Evolutionary conservation across 2,888 invertebrate genomes (phyloP).

Genomic region (Luperina nickerlii): DNA sequence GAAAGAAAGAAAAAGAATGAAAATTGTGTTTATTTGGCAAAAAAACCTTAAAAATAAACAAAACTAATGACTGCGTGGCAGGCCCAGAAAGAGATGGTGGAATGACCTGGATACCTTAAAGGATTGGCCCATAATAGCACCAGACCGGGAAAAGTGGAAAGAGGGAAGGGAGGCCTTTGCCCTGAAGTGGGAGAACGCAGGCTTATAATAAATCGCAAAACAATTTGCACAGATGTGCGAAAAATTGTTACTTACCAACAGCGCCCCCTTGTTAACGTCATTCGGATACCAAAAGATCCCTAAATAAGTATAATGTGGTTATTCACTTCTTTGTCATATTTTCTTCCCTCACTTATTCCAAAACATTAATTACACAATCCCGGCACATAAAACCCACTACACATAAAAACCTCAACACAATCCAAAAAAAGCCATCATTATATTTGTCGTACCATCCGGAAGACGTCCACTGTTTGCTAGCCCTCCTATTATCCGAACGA

Average conservation of each 20-base stretch:
- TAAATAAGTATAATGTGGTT: not conserved
- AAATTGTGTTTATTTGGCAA: too few relatives aligned
- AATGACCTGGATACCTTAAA: not conserved
- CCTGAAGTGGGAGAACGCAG: too few relatives aligned
- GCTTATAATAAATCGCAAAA: too few relatives aligned
- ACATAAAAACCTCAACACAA: slow-evolving; percentile 1
- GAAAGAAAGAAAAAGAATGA: too few relatives aligned
- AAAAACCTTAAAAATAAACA: too few relatives aligned
- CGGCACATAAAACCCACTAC: slow-evolving; percentile 1
- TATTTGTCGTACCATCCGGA: slow-evolving; percentile 34
- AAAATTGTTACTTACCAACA: not conserved
- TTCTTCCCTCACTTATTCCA: not conserved
- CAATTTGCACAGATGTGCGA: not conserved
- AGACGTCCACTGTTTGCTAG: slow-evolving; percentile 10
- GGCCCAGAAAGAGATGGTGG: not conserved
- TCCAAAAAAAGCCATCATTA: slow-evolving; percentile 25
- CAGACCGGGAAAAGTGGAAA: not conserved
- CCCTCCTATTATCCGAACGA: slow-evolving; percentile 33
- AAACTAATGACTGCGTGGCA: not conserved
- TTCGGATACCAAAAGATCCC: not conserved
- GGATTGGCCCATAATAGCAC: not conserved
- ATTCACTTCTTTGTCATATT: not conserved
- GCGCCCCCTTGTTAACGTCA: not conserved
- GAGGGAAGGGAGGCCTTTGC: not conserved
- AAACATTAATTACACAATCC: slow-evolving; percentile 9